phyloP scores from a whole-genome alignment of 1,140 invertebrate genomes.

The Drosophila persimilis region DNA sequence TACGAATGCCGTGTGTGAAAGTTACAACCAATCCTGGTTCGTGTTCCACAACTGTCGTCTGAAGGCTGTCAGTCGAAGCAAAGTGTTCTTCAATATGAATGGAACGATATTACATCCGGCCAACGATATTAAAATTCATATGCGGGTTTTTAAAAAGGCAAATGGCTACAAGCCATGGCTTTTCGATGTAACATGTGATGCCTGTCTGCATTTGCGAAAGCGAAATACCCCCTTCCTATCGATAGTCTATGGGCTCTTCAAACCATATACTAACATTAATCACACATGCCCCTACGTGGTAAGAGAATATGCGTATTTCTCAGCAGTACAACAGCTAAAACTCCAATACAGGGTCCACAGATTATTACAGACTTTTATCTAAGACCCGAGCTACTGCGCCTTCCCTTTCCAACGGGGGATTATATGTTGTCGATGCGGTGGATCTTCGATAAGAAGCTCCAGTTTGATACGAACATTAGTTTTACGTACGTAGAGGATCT shows the following conservation, averaged over 20 bases:
- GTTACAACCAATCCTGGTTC: slow-evolving; percentile 26
- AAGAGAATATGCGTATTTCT: neutral
- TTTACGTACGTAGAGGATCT: slow-evolving; percentile 22
- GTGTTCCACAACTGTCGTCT: slow-evolving; percentile 19
- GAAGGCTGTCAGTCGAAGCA: slow-evolving; percentile 16
- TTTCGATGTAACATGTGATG: neutral
- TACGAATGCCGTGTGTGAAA: slow-evolving; percentile 19
- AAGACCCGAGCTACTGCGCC: no score
- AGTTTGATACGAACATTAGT: slow-evolving; percentile 12
- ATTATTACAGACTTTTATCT: no score
- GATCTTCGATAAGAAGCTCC: slow-evolving; percentile 13
- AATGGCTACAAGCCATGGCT: slow-evolving; percentile 36
- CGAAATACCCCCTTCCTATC: neutral
- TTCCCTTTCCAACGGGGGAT: slow-evolving; percentile 21
- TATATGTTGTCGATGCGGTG: slow-evolving; percentile 16
- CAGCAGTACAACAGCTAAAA: no score
- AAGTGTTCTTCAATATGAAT: slow-evolving; percentile 6
- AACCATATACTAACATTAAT: slow-evolving; percentile 23
- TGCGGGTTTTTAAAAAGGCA: slow-evolving; percentile 8
- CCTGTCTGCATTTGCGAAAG: slow-evolving; percentile 2
- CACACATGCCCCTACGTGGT: slow-evolving; percentile 34
- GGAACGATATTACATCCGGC: slow-evolving; percentile 16
- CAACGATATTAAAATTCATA: neutral
- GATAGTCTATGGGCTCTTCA: slow-evolving; percentile 11
- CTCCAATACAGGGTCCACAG: neutral